These are phyloP conservation scores for Channa maculata DNA, from an alignment of 2,113 vertebrate species.

Conservation along the genomic window DNA sequence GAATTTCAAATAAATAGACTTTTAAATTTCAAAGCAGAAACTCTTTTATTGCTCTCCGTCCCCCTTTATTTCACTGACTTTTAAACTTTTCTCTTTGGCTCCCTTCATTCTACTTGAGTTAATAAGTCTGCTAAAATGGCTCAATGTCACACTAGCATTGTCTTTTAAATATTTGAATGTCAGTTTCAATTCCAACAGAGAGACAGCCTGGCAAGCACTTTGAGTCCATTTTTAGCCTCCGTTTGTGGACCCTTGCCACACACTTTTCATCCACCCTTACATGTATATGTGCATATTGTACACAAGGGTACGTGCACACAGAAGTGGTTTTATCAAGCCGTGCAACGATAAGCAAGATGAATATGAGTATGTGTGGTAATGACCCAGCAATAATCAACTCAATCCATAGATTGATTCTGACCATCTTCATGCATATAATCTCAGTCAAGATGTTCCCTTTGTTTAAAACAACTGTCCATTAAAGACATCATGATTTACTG, in stretches of 20 bases:
- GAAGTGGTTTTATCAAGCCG: slow-evolving; percentile 5
- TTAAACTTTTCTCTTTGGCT: slow-evolving; percentile 60
- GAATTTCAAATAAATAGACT: slow-evolving; percentile 53
- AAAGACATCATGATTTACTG: neutral
- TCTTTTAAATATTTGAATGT: slow-evolving; percentile 79
- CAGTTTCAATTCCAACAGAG: slow-evolving; percentile 59
- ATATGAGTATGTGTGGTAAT: slow-evolving; percentile 18
- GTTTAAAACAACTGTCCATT: no score
- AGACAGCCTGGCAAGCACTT: slow-evolving; percentile 57
- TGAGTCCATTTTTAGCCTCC: slow-evolving; percentile 65
- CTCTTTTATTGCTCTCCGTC: neutral
- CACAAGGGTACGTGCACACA: slow-evolving; percentile 10
- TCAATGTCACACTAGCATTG: slow-evolving; percentile 65
- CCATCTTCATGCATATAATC: slow-evolving; percentile 21
- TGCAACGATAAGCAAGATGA: slow-evolving; percentile 10
- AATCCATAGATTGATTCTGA: slow-evolving; percentile 10
- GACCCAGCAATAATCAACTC: neutral
- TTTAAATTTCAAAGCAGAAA: slow-evolving; percentile 52
- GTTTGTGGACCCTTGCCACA: slow-evolving; percentile 35
- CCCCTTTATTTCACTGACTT: neutral
- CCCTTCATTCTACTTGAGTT: slow-evolving; percentile 59
- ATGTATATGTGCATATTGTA: neutral
- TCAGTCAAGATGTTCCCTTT: neutral
- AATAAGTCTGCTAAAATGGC: slow-evolving; percentile 70
- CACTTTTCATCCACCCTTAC: slow-evolving; percentile 8